Evolutionary conservation across 2,797 vertebrate genomes (phyloP), one percentile per base, ranked within the genome.

Genomic region (Anabas testudineus): DNA sequence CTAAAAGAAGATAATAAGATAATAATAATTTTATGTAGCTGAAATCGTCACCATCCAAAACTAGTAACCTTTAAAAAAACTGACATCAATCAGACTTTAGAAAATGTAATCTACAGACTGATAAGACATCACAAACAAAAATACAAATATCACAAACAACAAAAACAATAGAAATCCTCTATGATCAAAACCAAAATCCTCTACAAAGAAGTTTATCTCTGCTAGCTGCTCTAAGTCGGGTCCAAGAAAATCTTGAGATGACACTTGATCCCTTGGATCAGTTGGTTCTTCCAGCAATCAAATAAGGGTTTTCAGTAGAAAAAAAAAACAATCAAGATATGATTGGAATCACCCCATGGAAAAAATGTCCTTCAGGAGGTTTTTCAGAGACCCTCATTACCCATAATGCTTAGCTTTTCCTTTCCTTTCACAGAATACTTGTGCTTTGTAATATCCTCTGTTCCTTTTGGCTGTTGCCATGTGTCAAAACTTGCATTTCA

Each of bases 231-330:
- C 81, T 82, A 83, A 68, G 71, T 83, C 82, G 55, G 28, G 70
- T 72, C 86, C 58, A 58, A 72, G 82, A 69, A 69, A 67, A 56
- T 67, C 58, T 46, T 67, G 60, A 58, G 67, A 68, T 70, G 71
- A 74, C 61, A 62, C 69, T 68, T 56, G 70, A 82, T 87, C 72
- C 71, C 28, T 75, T 26, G 57, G 68, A 87, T 87, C 66, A 82
- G 49, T 75, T 51, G 37, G 75, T 82, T 88, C 85, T 86, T 83
- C 78, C 77, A 81, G 82, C 86, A 87, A 87, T 84, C 83, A 88
- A 89, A 87, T 58, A 78, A 76, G 67, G 83, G 84, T 83, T 83
- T 76, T 76, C 51, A 83, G 78, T 89, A 84, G 26, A 87, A 91
- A 88, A 71, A 86, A 83, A 68, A 71, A 78, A 45, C n/a, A 59